Evolutionary conservation across 2,888 invertebrate species (phyloP).

Genomic region (Cerastoderma edule): DNA sequence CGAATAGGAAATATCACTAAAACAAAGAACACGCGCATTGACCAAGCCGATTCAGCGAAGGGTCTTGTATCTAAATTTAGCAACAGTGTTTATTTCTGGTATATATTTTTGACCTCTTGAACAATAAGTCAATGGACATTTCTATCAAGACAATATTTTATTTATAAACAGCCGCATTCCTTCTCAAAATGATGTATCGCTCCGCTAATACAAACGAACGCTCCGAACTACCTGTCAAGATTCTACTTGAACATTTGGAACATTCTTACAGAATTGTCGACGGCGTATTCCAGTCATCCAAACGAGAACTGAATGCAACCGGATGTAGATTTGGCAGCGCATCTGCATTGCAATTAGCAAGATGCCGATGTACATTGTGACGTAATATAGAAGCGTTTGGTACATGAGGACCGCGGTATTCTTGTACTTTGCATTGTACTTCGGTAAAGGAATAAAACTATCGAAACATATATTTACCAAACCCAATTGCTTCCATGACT

Average conservation of each 20-base stretch:
- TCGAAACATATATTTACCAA: too few species aligned
- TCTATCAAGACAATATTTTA: constrained; percentile 19
- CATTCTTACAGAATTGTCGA: not conserved
- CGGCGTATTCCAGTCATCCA: not conserved
- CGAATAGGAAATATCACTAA: too few species aligned
- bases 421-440: too few species aligned
- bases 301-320: too few species aligned
- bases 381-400: too few species aligned
- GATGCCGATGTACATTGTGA: too few species aligned
- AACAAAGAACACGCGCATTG: not conserved
- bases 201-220: constrained; percentile 9
- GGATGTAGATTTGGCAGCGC: too few species aligned
- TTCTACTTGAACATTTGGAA: not conserved
- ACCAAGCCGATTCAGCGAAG: not conserved
- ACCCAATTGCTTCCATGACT: too few species aligned
- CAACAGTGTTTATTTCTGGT: constrained; percentile 1
- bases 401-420: too few species aligned
- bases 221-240: constrained; percentile 9
- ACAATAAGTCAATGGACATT: constrained; percentile 11
- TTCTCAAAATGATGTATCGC: constrained; percentile 3
- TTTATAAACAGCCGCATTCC: constrained; percentile 23
- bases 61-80: constrained; percentile 9
- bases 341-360: too few species aligned
- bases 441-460: too few species aligned
- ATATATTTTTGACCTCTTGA: constrained; percentile 11